Evolutionary conservation across 2,797 vertebrate species (phyloP).

Genomic region (Brotula barbata): DNA sequence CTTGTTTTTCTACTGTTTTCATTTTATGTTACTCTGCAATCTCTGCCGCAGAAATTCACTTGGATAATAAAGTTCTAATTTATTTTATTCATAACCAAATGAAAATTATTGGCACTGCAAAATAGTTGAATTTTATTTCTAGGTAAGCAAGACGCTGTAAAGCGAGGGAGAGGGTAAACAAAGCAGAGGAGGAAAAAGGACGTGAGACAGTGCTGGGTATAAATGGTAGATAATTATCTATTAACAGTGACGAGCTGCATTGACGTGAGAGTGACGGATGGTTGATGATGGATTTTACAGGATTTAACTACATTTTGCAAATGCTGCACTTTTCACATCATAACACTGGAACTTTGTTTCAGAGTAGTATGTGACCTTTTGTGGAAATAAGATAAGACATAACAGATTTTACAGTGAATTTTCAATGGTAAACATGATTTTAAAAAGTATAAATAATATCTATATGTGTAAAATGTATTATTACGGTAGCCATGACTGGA

Average conservation of each 20-base stretch:
- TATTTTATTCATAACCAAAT: conserved; percentile 10
- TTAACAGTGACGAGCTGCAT: too few relatives aligned
- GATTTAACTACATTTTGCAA: not conserved
- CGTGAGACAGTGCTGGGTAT: conserved; percentile 32
- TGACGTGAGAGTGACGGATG: conserved; percentile 38
- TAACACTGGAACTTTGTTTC: conserved; percentile 2
- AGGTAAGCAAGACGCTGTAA: conserved; percentile 18
- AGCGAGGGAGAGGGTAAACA: conserved; percentile 2
- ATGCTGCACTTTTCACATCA: not conserved
- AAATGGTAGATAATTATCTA: conserved; percentile 52
- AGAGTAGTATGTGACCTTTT: not conserved
- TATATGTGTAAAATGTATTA: not conserved
- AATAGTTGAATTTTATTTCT: conserved; percentile 24
- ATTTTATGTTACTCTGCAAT: too few relatives aligned
- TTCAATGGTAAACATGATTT: not conserved
- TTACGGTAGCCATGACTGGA: not conserved
- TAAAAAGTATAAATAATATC: not conserved
- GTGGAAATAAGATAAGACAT: conserved; percentile 1
- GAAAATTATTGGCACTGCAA: conserved; percentile 30
- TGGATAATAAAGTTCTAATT: too few relatives aligned
- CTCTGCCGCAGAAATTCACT: too few relatives aligned
- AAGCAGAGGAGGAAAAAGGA: conserved; percentile 18
- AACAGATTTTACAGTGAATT: not conserved
- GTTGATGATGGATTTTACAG: not conserved
- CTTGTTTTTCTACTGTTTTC: too few relatives aligned